Conservation (phyloP, 2,797 vertebrate species). For the Echiichthys vipera region DNA sequence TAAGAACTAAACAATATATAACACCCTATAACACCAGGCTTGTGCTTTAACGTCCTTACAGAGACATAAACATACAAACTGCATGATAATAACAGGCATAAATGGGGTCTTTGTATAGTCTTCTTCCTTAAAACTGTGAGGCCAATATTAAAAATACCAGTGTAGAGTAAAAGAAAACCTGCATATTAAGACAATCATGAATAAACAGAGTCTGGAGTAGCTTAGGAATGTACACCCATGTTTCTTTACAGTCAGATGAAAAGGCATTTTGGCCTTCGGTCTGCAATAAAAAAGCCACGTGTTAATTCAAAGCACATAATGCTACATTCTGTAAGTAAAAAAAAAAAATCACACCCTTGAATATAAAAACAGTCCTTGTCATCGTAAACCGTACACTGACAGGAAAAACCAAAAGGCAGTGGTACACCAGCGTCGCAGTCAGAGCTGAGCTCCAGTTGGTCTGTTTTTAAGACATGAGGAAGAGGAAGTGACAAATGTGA, state of each 20-base stretch:
- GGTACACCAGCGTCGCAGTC: constrained; percentile 33
- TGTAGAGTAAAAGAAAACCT: constrained; percentile 58
- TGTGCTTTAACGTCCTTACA: neutral
- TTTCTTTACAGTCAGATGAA: constrained; percentile 56
- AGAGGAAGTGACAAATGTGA: constrained; percentile 61
- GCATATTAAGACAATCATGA: constrained; percentile 46
- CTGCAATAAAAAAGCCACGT: constrained; percentile 34
- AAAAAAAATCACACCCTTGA: constrained; percentile 38
- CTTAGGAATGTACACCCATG: constrained; percentile 58
- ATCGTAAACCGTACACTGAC: constrained; percentile 10
- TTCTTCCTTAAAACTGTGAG: constrained; percentile 29
- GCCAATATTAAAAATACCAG: constrained; percentile 41
- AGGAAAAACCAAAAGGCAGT: constrained; percentile 39
- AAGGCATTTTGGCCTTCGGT: constrained; percentile 36
- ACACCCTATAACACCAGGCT: neutral
- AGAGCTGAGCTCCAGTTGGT: constrained; percentile 27
- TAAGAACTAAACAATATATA: constrained; percentile 8
- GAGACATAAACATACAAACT: neutral
- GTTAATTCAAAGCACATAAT: constrained; percentile 57
- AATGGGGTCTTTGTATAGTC: constrained; percentile 14
- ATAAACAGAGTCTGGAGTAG: constrained; percentile 30
- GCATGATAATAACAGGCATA: constrained; percentile 20
- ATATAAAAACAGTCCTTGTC: constrained; percentile 48
- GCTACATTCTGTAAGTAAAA: constrained; percentile 75
- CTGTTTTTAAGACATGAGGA: constrained; percentile 41